Base-by-base conservation (phyloP, 1,140 invertebrate species). In the Steinernema feltiae region DNA sequence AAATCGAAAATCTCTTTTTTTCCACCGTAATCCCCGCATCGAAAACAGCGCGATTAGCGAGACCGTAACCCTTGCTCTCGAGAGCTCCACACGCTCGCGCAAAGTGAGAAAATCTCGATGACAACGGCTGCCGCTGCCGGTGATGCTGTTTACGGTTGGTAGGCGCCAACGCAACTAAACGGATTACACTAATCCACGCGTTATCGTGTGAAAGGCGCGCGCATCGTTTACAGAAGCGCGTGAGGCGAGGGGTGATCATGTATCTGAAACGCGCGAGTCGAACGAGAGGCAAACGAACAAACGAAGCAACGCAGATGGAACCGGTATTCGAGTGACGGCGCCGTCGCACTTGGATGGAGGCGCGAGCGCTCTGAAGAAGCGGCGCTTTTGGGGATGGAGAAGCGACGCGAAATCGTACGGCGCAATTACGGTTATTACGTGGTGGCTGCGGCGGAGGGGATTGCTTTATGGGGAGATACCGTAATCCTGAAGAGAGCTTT, bases 131-230 rank as follows among this genome's bases (percentile, higher is more conserved):
- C 35, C 35, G 7, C 35, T 41, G 35, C 35, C 18, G 35, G 7
- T 3, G 53, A 7, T 15, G 24, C 53, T 63, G 53, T 63, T 63
- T 63, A 63, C 53, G 53, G 53, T 63, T 27, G 53, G 3, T 7
- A 63, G 24, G 12, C 53, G 24, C 53, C 53, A 63, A 63, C 53
- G 53, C 53, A 63, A 63, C 53, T 63, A 63, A 63, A 63, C 53
- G 53, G 53, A 63, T 63, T 63, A 63, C 53, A 63, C 53, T 63
- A 63, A 63, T 63, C 53, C 24, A 27, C 53, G 53, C 53, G 53
- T 63, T 63, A n/a, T n/a, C n/a, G n/a, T n/a, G 53, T 63, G 53
- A 63, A 63, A 27, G 2, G 53, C 53, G 53, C 7, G 35, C 35
- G 35, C 35, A 41, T 41, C 35, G 53, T 41, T 41, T 41, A 41